Conservation (phyloP, 2,797 vertebrate genomes). For the Anguilla anguilla region DNA sequence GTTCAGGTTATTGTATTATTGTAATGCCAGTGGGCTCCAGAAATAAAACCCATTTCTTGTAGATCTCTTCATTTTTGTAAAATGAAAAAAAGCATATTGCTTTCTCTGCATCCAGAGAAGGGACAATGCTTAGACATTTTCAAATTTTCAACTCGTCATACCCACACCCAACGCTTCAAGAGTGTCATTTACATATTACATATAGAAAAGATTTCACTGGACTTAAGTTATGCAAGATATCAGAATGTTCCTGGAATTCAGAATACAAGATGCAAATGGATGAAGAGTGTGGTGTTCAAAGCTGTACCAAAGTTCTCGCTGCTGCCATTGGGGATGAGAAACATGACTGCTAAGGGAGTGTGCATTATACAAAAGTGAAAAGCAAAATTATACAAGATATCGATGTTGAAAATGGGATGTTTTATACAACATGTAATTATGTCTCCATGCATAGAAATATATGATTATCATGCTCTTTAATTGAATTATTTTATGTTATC, state of each 20-base stretch:
- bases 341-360: not conserved
- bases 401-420: not conserved
- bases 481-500: not conserved
- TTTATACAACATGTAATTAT: not conserved
- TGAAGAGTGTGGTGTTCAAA: not conserved
- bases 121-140: no score
- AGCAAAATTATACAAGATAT: not conserved
- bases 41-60: no score
- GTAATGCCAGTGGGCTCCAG: no score
- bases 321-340: not conserved
- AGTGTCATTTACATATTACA: not conserved
- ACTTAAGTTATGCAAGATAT: not conserved
- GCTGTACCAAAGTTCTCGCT: not conserved
- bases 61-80: no score
- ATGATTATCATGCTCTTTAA: not conserved
- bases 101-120: no score
- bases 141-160: no score
- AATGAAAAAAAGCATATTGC: no score
- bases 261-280: not conserved
- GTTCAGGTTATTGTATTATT: no score
- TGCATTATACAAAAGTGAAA: not conserved
- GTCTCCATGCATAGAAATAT: not conserved
- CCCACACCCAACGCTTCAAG: no score
- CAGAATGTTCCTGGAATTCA: not conserved
- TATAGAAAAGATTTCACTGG: not conserved